phyloP scores from a whole-genome alignment of 2,888 invertebrate genomes.

The Sinotaia quadrata region DNA sequence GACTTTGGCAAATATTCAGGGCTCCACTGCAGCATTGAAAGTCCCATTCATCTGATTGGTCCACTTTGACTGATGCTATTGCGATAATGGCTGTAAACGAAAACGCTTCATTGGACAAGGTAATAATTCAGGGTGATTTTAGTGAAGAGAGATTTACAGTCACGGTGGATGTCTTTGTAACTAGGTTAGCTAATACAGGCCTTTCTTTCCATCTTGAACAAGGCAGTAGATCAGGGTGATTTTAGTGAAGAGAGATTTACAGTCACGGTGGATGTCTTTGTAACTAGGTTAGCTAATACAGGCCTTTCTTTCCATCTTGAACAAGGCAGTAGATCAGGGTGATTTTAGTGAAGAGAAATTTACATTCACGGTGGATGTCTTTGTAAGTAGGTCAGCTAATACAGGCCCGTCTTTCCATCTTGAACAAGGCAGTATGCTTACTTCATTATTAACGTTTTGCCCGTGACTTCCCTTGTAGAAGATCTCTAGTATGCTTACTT shows the following conservation, averaged over 20 bases:
- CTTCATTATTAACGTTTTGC: too few relatives aligned
- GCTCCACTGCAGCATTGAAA: constrained; percentile 34
- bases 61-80: constrained; percentile 79
- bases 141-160: constrained; percentile 95
- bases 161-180: constrained; percentile 90
- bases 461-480: too few relatives aligned
- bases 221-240: constrained; percentile 88
- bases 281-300: too few relatives aligned
- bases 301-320: too few relatives aligned
- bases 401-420: too few relatives aligned
- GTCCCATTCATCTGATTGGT: constrained; percentile 34
- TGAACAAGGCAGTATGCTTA: too few relatives aligned
- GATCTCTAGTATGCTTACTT: too few relatives aligned
- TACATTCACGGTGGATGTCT: constrained; percentile 91
- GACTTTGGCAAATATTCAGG: constrained; percentile 30
- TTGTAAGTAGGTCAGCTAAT: too few relatives aligned
- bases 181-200: too few relatives aligned
- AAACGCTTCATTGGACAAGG: constrained; percentile 88
- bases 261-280: constrained; percentile 91
- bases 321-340: constrained; percentile 85
- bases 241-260: constrained; percentile 94
- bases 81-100: constrained; percentile 87
- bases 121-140: constrained; percentile 88
- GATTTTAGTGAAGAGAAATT: constrained; percentile 95
- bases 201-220: too few relatives aligned